Conservation (phyloP, 2,797 vertebrate genomes). For the Tamandua tetradactyla region DNA sequence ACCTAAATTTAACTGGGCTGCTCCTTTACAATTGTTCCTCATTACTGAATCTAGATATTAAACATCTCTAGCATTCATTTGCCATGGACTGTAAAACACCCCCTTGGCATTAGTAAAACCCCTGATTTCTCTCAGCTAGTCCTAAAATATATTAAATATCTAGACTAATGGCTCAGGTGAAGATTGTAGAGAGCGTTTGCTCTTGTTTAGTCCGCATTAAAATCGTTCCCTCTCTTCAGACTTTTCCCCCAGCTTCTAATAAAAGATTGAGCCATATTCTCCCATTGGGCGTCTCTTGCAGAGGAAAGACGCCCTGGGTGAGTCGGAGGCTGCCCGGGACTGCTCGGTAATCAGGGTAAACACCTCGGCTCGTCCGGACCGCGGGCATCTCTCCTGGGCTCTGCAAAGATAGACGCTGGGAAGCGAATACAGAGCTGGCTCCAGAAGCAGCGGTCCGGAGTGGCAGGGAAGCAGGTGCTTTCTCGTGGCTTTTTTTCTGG, state of each 20-base stretch:
- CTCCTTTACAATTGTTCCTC: background rate
- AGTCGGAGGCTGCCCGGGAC: background rate
- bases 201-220: background rate
- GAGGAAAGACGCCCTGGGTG: background rate
- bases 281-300: background rate
- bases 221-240: background rate
- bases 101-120: background rate
- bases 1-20: background rate
- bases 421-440: background rate
- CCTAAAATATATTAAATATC: background rate
- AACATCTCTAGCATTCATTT: background rate
- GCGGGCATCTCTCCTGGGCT: fast-evolving
- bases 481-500: background rate
- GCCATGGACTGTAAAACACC: background rate
- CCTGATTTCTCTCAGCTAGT: background rate
- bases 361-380: background rate
- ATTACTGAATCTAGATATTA: background rate
- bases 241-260: background rate
- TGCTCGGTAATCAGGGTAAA: background rate
- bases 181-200: too few species aligned
- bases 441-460: too few species aligned
- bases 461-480: background rate
- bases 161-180: background rate
- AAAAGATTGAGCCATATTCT: background rate
- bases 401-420: background rate